These are phyloP conservation scores for Conops quadrifasciatus DNA, from an alignment of 2,888 invertebrate genomes.

Conservation along the genomic window DNA sequence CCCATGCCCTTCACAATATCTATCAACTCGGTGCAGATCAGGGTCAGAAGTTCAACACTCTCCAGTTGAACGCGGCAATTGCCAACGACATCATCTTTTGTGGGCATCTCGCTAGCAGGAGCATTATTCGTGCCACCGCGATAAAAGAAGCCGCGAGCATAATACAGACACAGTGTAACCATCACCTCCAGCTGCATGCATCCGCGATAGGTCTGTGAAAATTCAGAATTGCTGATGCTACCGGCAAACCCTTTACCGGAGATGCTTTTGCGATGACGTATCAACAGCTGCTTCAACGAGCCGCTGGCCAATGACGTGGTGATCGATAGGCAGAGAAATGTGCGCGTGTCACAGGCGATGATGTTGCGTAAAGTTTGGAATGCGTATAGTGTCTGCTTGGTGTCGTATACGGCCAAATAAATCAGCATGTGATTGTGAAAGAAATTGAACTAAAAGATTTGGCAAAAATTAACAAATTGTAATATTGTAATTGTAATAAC, in stretches of 20 bases:
- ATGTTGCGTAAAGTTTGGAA: constrained; percentile 78
- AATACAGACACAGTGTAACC: constrained; percentile 79
- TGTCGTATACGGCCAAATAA: constrained; percentile 82
- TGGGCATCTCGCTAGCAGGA: constrained; percentile 67
- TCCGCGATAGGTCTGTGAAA: constrained; percentile 75
- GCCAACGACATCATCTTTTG: constrained; percentile 74
- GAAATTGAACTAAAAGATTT: constrained; percentile 65
- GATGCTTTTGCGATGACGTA: constrained; percentile 80
- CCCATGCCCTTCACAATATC: constrained; percentile 79
- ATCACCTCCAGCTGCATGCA: constrained; percentile 85
- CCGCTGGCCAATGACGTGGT: constrained; percentile 75
- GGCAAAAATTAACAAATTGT: background rate
- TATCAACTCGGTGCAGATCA: constrained; percentile 77
- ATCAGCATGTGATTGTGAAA: constrained; percentile 85
- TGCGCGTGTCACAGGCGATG: constrained; percentile 74
- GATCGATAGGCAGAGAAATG: constrained; percentile 78
- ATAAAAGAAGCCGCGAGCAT: constrained; percentile 75
- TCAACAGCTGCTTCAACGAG: constrained; percentile 63
- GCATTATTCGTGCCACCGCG: constrained; percentile 55
- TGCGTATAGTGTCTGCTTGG: constrained; percentile 76
- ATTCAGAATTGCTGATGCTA: constrained; percentile 71
- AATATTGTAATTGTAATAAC: no score
- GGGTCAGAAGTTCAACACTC: constrained; percentile 76
- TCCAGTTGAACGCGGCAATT: constrained; percentile 82
- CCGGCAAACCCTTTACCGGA: constrained; percentile 75